Conservation (phyloP, 2,113 vertebrate genomes). For the Indicator maculatus region DNA sequence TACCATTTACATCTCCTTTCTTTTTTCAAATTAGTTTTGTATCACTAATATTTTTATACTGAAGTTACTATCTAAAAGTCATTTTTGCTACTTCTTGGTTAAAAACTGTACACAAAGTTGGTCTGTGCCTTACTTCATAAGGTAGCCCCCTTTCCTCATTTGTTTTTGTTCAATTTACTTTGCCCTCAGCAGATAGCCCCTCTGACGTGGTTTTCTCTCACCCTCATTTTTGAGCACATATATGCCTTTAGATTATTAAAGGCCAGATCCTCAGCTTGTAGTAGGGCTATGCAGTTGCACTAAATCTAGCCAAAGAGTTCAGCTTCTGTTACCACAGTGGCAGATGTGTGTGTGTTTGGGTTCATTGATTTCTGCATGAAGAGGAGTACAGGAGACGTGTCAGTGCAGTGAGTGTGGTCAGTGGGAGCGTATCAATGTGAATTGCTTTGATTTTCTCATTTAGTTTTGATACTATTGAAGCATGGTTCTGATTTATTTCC, state of each 20-base stretch:
- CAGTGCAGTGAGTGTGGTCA: background rate
- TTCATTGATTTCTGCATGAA: background rate
- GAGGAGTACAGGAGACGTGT: background rate
- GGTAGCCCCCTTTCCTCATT: background rate
- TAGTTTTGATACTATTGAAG: background rate
- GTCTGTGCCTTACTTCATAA: background rate
- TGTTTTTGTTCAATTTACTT: background rate
- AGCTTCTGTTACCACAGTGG: background rate
- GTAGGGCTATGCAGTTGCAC: background rate
- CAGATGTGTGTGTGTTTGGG: background rate
- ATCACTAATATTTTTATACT: background rate
- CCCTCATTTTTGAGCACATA: background rate
- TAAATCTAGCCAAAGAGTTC: background rate
- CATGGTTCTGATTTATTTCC: slow-evolving; percentile 19
- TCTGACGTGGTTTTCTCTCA: background rate
- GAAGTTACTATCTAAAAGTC: background rate
- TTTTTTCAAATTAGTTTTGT: background rate
- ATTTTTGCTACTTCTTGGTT: background rate
- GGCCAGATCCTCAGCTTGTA: background rate
- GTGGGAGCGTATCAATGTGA: background rate
- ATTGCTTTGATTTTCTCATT: background rate
- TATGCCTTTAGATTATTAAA: background rate
- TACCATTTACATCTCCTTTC: background rate
- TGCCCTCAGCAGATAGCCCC: background rate
- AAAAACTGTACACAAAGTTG: background rate